Evolutionary conservation across 2,888 invertebrate genomes (phyloP), one percentile per base, ranked within the genome.

Genomic region (Bellardia bayeri): DNA sequence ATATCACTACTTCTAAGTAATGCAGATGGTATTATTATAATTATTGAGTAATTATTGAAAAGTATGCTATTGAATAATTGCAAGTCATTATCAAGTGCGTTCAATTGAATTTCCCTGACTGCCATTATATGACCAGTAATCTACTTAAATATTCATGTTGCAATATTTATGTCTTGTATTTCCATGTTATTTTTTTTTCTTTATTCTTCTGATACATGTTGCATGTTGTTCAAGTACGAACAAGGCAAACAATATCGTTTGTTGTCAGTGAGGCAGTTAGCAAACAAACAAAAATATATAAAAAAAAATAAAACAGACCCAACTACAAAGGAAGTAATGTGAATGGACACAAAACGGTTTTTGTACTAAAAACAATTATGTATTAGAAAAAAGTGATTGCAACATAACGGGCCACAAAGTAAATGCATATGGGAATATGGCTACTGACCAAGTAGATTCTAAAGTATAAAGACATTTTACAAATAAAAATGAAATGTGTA

Each of bases 261-360:
- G 54, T 83, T 71, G 30, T 45, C 11, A 63, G 45, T 23, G 37
- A 72, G 23, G 56, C 54, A 64, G 13, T 37, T 37, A 9, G 9
- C 54, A 54, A 5, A 54, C 11, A 3, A 54, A 16, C 56, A 13
- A 37, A 42, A 13, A n/a, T n/a, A n/a, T n/a, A n/a, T n/a, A n/a
- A 54, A 14, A 37, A 45, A 58, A 74, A 56, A 30, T 11, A 30
- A 30, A 74, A 40, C 5, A 54, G 23, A 49, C 16, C 45, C 45
- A 45, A n/a, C 63, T 74, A 16, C 37, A 37, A n/a, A 33, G 51
- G 54, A 82, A 82, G 51, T 76, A 69, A 76, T 42, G 69, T 54
- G 54, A 83, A 83, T 83, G 76, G 71, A 83, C 76, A 61, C 51
- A 42, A 45, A 74, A 45, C 13, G 37, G 16, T 66, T 74, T 81